Evolutionary conservation across 2,888 invertebrate species (phyloP).

Genomic region (Bombylius major): DNA sequence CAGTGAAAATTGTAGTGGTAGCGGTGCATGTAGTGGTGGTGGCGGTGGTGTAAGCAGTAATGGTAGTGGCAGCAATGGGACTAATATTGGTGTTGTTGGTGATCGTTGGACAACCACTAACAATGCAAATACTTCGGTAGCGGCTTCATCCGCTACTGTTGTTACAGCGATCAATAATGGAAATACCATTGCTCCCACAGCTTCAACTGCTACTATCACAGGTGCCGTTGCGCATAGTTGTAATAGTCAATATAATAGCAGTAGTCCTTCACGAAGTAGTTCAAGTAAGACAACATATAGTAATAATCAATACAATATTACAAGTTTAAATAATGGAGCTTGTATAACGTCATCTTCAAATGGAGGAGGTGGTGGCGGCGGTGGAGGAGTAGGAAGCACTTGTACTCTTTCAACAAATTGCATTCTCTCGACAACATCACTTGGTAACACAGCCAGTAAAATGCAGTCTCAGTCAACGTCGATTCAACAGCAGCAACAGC

Average conservation of each 20-base stretch:
- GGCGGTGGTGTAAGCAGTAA: constrained; percentile 7
- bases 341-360: background rate
- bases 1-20: constrained; percentile 15
- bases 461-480: constrained; percentile 12
- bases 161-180: background rate
- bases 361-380: background rate
- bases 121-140: background rate
- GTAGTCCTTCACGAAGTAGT: constrained; percentile 14
- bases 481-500: constrained; percentile 5
- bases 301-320: constrained; percentile 5
- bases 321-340: constrained; percentile 10
- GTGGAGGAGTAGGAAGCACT: background rate
- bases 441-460: background rate
- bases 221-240: background rate
- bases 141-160: constrained; percentile 5
- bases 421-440: background rate
- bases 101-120: constrained; percentile 1
- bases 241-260: constrained; percentile 2
- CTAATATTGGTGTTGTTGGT: constrained; percentile 13
- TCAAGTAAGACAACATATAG: constrained; percentile 14
- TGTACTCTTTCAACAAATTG: background rate
- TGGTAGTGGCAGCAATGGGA: constrained; percentile 10
- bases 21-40: constrained; percentile 18
- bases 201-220: background rate
- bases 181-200: background rate